Percentiles rank a stretch among this genome's conserved stretches.
These are phyloP conservation scores for Calidris pugnax DNA, from an alignment of 2,113 vertebrate species.

Conservation along the genomic window DNA sequence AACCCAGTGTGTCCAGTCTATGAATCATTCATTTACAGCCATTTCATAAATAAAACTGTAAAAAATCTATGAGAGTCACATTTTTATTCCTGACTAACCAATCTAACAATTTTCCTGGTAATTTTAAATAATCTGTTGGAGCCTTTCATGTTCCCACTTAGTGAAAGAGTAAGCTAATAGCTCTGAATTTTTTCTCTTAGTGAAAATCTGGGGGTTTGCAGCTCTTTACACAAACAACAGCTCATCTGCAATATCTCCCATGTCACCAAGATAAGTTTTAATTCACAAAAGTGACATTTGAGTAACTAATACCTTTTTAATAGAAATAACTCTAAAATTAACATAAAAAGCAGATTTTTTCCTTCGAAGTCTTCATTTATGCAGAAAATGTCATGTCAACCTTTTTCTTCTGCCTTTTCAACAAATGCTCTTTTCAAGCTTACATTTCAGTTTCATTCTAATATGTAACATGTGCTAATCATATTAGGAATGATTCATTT, in stretches of 20 bases:
- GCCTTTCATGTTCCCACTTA: background rate
- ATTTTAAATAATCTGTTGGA: background rate
- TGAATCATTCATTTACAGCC: background rate
- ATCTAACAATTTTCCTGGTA: background rate
- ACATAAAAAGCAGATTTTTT: conserved; percentile 17
- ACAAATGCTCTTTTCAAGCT: conserved; percentile 63
- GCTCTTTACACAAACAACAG: conserved; percentile 33
- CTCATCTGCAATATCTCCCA: conserved; percentile 30
- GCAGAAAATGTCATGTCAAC: conserved; percentile 50
- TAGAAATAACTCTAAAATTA: conserved; percentile 36
- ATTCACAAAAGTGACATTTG: conserved; percentile 49
- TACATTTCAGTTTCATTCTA: conserved; percentile 1
- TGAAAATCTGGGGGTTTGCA: conserved; percentile 2
- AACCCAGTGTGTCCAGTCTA: background rate
- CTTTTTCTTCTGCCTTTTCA: conserved; percentile 25
- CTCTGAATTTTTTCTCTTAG: background rate
- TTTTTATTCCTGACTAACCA: background rate
- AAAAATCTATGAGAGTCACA: background rate
- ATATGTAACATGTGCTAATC: conserved; percentile 6
- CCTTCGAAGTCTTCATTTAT: conserved; percentile 6
- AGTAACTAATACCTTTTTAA: conserved; percentile 21
- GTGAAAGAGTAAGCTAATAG: background rate
- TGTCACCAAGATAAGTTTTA: background rate
- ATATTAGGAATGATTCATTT: conserved; percentile 44
- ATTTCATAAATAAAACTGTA: background rate